A percentile compares a stretch with the other conserved stretches of the same genome.
Conservation (phyloP, 2,113 vertebrate genomes). For the Nematolebias whitei region DNA sequence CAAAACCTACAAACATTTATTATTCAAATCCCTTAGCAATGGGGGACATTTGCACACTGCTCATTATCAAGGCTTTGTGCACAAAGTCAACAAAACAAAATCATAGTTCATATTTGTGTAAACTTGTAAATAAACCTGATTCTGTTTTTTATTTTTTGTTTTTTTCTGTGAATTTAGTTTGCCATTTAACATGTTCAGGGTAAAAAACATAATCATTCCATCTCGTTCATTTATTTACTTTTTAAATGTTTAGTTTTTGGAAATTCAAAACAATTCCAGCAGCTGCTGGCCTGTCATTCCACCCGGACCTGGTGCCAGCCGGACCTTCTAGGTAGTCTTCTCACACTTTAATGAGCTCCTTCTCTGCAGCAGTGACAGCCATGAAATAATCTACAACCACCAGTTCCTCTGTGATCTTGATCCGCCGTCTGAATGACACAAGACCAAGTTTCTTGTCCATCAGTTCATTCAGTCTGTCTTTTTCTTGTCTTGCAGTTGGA, state of each 20-base stretch:
- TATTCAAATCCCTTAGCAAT: too few species aligned
- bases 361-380: conserved; percentile 46
- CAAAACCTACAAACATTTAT: too few species aligned
- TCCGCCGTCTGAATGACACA: conserved; percentile 8
- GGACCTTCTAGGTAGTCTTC: conserved; percentile 52
- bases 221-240: too few species aligned
- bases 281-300: conserved; percentile 35
- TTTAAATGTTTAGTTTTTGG: neutral
- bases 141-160: too few species aligned
- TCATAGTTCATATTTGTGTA: too few species aligned
- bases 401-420: neutral
- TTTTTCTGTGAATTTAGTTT: too few species aligned
- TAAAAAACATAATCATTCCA: too few species aligned
- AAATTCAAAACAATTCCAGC: conserved; percentile 5
- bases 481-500: conserved; percentile 85
- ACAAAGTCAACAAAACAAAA: too few species aligned
- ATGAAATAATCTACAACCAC: conserved; percentile 14
- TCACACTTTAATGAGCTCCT: conserved; percentile 68
- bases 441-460: conserved; percentile 4
- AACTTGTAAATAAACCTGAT: too few species aligned
- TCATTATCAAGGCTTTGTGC: too few species aligned
- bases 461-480: conserved; percentile 44
- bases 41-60: too few species aligned
- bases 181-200: too few species aligned
- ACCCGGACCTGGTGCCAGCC: conserved; percentile 28